These are phyloP conservation scores for Rhagologus leucostigma DNA, from an alignment of 2,113 vertebrate species.

Conservation along the genomic window DNA sequence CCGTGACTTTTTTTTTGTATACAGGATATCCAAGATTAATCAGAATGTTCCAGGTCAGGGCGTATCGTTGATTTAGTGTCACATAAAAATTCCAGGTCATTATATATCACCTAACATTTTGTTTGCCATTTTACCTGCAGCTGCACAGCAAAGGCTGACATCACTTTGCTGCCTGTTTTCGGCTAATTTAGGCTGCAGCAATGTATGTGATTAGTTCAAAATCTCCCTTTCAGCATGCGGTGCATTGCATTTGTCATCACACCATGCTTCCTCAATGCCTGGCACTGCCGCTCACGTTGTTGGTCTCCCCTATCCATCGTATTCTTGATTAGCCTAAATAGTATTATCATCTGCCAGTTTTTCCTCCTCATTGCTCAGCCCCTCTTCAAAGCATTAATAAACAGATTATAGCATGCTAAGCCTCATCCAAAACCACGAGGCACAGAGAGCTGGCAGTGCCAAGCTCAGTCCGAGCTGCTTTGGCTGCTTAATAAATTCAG, in stretches of 20 bases:
- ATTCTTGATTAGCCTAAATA: conserved; percentile 25
- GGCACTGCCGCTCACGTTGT: background rate
- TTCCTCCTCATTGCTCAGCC: background rate
- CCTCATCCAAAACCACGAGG: background rate
- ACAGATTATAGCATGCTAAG: background rate
- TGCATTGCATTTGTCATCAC: background rate
- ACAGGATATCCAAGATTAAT: background rate
- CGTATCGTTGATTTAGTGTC: background rate
- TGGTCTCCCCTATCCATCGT: background rate
- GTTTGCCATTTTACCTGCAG: background rate
- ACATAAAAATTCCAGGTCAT: rapidly evolving
- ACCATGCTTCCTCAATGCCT: background rate
- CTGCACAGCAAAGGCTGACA: background rate
- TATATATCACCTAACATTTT: background rate
- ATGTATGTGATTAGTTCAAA: background rate
- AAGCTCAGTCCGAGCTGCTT: background rate
- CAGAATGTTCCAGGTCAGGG: background rate
- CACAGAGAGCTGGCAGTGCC: background rate
- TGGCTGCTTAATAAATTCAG: background rate
- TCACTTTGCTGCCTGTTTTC: background rate
- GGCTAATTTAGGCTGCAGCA: conserved; percentile 14
- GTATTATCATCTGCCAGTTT: conserved; percentile 27
- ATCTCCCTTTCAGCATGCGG: background rate
- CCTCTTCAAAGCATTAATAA: conserved; percentile 20
- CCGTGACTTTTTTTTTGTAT: background rate